Percentiles rank a stretch among this genome's conserved stretches.
Conservation (phyloP, 1,140 invertebrate genomes). For the Araneus ventricosus region DNA sequence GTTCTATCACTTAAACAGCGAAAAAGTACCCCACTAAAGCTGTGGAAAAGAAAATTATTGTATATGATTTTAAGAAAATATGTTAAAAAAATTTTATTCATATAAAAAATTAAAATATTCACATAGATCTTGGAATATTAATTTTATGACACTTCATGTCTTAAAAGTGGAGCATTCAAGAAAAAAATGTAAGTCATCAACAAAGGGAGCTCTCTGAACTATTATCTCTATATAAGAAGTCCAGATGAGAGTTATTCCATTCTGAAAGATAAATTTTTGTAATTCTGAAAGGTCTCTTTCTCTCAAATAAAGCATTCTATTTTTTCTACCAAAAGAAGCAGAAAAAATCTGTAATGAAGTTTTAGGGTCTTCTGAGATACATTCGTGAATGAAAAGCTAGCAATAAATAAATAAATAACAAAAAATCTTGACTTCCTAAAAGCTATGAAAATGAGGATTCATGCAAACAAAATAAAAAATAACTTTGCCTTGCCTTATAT, state of each 20-base stretch:
- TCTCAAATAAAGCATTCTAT: constrained; percentile 41
- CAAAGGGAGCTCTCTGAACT: too few relatives aligned
- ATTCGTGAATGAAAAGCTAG: constrained; percentile 31
- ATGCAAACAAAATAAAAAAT: neutral
- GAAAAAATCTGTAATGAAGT: neutral
- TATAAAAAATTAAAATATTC: too few relatives aligned
- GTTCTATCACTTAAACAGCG: too few relatives aligned
- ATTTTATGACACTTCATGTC: too few relatives aligned
- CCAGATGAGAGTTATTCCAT: neutral
- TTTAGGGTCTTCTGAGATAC: constrained; percentile 20
- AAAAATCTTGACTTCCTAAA: neutral
- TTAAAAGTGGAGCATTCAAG: too few relatives aligned
- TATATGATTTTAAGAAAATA: too few relatives aligned
- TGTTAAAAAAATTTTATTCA: too few relatives aligned
- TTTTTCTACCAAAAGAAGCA: neutral
- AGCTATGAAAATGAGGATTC: neutral
- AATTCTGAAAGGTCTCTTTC: neutral
- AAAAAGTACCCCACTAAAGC: too few relatives aligned
- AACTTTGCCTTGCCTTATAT: constrained; percentile 19
- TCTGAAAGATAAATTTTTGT: constrained; percentile 17
- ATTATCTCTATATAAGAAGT: neutral
- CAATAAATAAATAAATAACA: constrained; percentile 28
- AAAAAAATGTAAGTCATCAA: too few relatives aligned
- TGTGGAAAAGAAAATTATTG: too few relatives aligned
- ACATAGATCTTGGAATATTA: too few relatives aligned